Base-by-base conservation (phyloP, 2,888 invertebrate species). In the Hirtodrosophila trivittata region DNA sequence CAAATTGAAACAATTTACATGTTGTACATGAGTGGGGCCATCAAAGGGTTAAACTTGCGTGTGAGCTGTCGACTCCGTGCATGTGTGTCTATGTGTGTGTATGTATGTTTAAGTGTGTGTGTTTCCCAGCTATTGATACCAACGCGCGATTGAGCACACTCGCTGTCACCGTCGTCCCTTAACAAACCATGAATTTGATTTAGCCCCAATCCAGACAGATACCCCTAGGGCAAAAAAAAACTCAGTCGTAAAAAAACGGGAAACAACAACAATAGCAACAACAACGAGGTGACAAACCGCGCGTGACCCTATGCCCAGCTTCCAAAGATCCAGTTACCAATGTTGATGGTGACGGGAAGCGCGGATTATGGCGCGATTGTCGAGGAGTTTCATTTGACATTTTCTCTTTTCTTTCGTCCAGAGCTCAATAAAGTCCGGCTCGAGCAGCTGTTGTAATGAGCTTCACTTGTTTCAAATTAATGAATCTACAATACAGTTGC, bases 171-270 rank as follows among this genome's bases (percentile, higher is more conserved):
- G 30, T 42, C 52, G 57, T 41, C 56, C 62, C 60, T 76, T 56
- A 69, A 81, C 75, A 73, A 85, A 81, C 87, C 88, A 88, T 89
- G 89, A 86, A 88, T 89, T 88, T 89, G 88, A 89, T 89, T 89
- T 88, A 86, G 75, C 60, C 67, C 58, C 52, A 46, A 60, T 55
- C 58, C 56, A 14, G 13, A 38, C 10, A 38, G 50, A 39, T 42
- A 21, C 10, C n/a, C 6, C 9, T 56, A 51, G 37, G 26, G 12
- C 8, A 26, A 47, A 59, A 55, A 66, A 57, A 42, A 1, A 10
- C 0, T 18, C 14, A 39, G 10, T 16, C 9, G 25, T 16, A 1
- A 18, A 13, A 46, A 47, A 45, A 42, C 30, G 13, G n/a, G 30
- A 51, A 35, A 51, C 28, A 30, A 32, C 49, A 43, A 57, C 54